Conservation (phyloP, 2,113 vertebrate species). For the Oryzias melastigma region DNA sequence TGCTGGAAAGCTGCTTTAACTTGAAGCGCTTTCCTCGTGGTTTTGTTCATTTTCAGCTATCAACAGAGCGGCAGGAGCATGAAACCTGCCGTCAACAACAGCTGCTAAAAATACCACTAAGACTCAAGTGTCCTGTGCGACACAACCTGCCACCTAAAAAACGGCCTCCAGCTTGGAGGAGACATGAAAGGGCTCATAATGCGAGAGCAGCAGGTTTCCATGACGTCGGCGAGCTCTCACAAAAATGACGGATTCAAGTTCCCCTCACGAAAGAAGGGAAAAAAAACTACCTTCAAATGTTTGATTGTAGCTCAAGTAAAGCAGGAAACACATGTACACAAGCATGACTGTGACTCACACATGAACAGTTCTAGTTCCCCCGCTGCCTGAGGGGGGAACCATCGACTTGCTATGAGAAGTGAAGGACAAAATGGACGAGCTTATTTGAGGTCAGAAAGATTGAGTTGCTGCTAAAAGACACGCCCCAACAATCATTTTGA, state of each 20-base stretch:
- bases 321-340: neutral
- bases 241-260: too few species aligned
- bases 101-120: constrained; percentile 72
- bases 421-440: constrained; percentile 80
- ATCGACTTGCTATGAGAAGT: constrained; percentile 59
- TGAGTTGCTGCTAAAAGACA: constrained; percentile 47
- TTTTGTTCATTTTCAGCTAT: constrained; percentile 29
- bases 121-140: constrained; percentile 60
- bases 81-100: constrained; percentile 55
- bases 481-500: constrained; percentile 23
- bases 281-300: constrained; percentile 25
- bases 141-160: constrained; percentile 34
- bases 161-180: constrained; percentile 22
- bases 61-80: constrained; percentile 24
- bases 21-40: constrained; percentile 33
- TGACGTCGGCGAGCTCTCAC: neutral
- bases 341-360: constrained; percentile 44
- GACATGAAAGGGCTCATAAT: constrained; percentile 15
- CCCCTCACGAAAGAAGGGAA: too few species aligned
- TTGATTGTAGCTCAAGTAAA: too few species aligned
- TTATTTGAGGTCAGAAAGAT: constrained; percentile 63
- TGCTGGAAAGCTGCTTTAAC: constrained; percentile 62
- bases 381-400: constrained; percentile 41
- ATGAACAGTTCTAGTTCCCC: constrained; percentile 36
- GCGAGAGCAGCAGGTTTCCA: constrained; percentile 4